Evolutionary conservation across 2,888 invertebrate species (phyloP), one percentile per base, ranked within the genome.

Genomic region (Mimumesa dahlbomi): DNA sequence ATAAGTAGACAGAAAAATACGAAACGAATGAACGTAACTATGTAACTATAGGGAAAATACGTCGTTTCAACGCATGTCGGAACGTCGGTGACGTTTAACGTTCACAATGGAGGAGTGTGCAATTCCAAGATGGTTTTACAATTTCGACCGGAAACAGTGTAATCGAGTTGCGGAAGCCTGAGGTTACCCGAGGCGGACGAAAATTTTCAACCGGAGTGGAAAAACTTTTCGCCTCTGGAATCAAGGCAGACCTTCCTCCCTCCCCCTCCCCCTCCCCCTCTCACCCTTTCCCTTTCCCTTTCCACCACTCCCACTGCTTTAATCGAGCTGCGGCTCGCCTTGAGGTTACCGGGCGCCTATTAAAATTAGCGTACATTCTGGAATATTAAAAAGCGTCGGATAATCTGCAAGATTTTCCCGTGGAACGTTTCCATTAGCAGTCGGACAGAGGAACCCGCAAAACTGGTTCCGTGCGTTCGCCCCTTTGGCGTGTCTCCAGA

Each of bases 341-440:
- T 43, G 34, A 34, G 42, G 25, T 40, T n/a, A 43, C 29, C 31
- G 45, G 6, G 31, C 36, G 42, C 53, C 61, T 62, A 64, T 71
- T 73, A 74, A 68, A 77, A 74, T 77, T 78, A 67, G 52, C 54
- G 54, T 67, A 48, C 74, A 74, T 74, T 31, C 53, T 22, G 56
- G 64, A 64, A 71, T 77, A 71, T 77, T 71, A 74, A 74, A 74
- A 71, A 71, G 58, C 58, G 34, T 16, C 48, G 45, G 66, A 67
- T 58, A 74, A 70, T 61, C 57, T 36, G 46, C 52, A 40, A 63
- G 46, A 57, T 38, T 54, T 43, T 31, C 25, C 16, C 19, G 14
- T 14, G 38, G 73, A 49, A 38, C 52, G 53, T 77, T 77, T 73
- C 58, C 70, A 77, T 77, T 74, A 77, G 64, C 63, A 58, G 68